A percentile compares a stretch with the other conserved stretches of the same genome.
These are phyloP conservation scores for Xyrauchen texanus DNA, from an alignment of 2,113 vertebrate genomes.

Conservation along the genomic window DNA sequence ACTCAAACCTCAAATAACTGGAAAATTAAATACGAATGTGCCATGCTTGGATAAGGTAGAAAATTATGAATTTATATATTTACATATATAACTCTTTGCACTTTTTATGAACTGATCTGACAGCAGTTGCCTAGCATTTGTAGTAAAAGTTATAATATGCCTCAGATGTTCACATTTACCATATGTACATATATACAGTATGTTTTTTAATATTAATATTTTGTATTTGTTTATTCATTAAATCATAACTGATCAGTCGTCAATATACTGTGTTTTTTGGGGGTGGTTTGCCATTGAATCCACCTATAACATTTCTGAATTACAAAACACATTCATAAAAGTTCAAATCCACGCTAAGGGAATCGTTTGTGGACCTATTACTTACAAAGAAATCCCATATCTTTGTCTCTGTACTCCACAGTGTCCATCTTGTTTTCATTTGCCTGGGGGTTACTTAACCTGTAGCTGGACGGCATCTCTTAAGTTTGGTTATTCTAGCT, in stretches of 20 bases:
- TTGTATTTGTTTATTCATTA: constrained; percentile 16
- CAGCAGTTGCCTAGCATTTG: too few relatives aligned
- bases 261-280: neutral
- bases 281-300: neutral
- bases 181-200: too few relatives aligned
- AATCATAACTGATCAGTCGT: neutral
- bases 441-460: constrained; percentile 67
- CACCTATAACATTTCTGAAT: too few relatives aligned
- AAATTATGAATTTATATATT: neutral
- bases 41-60: neutral
- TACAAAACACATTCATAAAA: neutral
- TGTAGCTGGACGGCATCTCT: constrained; percentile 55
- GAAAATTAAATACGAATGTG: neutral
- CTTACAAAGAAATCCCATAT: constrained; percentile 13
- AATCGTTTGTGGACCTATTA: neutral
- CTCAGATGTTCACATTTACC: too few relatives aligned
- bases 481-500: constrained; percentile 65
- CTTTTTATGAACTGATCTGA: neutral
- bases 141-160: too few relatives aligned
- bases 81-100: neutral
- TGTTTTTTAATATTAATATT: too few relatives aligned
- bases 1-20: neutral
- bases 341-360: neutral
- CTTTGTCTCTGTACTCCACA: constrained; percentile 12
- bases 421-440: constrained; percentile 51